phyloP scores from a whole-genome alignment of 2,888 invertebrate species.

The Thysanoteuthis rhombus region DNA sequence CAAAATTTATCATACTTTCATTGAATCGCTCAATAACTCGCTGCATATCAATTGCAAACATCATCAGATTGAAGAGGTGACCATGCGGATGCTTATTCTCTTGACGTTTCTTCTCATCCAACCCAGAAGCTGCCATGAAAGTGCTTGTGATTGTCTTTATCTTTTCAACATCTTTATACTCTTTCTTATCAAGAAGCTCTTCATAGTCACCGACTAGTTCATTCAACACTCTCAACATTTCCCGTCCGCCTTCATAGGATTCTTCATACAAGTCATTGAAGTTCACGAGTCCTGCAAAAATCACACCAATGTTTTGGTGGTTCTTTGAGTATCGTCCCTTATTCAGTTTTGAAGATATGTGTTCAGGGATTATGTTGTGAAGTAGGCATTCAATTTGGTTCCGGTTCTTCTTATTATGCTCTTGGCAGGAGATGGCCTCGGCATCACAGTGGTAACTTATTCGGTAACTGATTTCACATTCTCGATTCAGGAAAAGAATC shows the following conservation, averaged over 20 bases:
- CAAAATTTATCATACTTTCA: conserved; percentile 67
- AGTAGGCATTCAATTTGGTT: conserved; percentile 96
- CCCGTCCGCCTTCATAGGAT: conserved; percentile 92
- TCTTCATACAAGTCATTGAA: conserved; percentile 99
- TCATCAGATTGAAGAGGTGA: conserved; percentile 87
- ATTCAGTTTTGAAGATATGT: conserved; percentile 81
- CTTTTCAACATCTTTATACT: conserved; percentile 91
- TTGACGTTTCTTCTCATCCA: conserved; percentile 83
- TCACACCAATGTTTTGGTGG: conserved; percentile 89
- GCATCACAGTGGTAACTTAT: conserved; percentile 92
- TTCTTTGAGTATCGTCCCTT: conserved; percentile 82
- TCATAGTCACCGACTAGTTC: conserved; percentile 96
- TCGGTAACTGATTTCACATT: conserved; percentile 91
- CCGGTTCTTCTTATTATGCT: conserved; percentile 88
- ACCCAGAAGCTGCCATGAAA: conserved; percentile 96
- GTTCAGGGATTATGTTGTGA: conserved; percentile 95
- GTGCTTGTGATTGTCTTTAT: conserved; percentile 96
- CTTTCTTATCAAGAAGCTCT: conserved; percentile 83
- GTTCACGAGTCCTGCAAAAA: conserved; percentile 96
- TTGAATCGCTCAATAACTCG: conserved; percentile 71
- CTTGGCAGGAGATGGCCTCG: conserved; percentile 88
- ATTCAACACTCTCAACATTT: conserved; percentile 92
- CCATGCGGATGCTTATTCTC: conserved; percentile 78
- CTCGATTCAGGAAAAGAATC: conserved; percentile 92
- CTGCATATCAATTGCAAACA: conserved; percentile 89